Conservation (phyloP, 1,140 invertebrate species). For the Pachyrhynchus sulphureomaculatus region DNA sequence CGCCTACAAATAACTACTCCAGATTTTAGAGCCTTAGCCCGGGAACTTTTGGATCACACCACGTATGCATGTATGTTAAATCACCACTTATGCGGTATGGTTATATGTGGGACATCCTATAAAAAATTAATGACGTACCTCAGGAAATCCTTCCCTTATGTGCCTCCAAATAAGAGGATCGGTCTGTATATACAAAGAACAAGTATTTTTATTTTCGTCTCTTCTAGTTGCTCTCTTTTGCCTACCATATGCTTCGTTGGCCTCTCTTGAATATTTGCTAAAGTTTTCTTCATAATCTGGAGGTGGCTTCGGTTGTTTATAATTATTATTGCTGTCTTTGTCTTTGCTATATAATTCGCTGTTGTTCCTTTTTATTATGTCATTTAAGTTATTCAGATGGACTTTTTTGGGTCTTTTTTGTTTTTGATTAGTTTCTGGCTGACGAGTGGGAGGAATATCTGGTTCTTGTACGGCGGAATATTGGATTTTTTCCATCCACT, state of each 20-base stretch:
- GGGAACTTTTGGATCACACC: too few species aligned
- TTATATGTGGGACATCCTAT: too few species aligned
- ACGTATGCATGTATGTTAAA: too few species aligned
- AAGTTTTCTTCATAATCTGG: conserved; percentile 49
- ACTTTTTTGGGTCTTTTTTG: conserved; percentile 30
- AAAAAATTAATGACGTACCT: too few species aligned
- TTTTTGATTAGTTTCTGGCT: conserved; percentile 17
- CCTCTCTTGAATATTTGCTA: conserved; percentile 67
- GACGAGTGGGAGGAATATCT: conserved; percentile 51
- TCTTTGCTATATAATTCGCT: neutral
- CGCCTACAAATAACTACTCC: too few species aligned
- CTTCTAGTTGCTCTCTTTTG: conserved; percentile 41
- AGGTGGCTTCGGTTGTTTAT: conserved; percentile 30
- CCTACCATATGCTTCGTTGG: conserved; percentile 59
- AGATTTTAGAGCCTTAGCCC: too few species aligned
- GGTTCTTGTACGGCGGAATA: conserved; percentile 79
- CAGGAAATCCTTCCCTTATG: conserved; percentile 71
- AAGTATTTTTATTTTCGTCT: conserved; percentile 79
- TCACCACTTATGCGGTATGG: too few species aligned
- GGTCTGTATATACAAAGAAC: conserved; percentile 95
- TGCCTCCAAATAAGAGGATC: conserved; percentile 97
- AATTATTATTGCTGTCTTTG: neutral
- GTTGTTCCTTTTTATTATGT: neutral
- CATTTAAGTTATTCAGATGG: neutral
- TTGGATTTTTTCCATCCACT: conserved; percentile 92